Conservation (phyloP, 2,113 vertebrate genomes). For the Arizona elegans region DNA sequence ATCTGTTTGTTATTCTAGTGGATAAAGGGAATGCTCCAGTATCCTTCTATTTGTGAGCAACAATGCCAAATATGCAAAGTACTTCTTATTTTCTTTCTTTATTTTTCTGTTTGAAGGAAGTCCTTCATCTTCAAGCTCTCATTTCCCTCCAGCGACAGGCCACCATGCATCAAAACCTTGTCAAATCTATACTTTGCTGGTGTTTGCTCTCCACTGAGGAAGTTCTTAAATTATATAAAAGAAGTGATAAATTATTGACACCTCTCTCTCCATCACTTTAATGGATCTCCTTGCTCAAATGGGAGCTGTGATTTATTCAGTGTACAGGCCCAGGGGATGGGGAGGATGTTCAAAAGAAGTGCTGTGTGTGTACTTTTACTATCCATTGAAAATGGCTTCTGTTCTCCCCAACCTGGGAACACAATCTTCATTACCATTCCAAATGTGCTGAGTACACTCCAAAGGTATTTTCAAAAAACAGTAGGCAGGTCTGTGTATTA, state of each 20-base stretch:
- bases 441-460: background rate
- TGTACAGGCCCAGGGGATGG: background rate
- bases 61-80: background rate
- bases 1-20: background rate
- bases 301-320: slow-evolving; percentile 60
- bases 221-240: slow-evolving; percentile 68
- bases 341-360: slow-evolving; percentile 8
- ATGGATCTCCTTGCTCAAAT: slow-evolving; percentile 59
- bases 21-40: background rate
- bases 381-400: background rate
- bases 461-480: background rate
- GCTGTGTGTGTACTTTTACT: background rate
- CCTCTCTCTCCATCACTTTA: slow-evolving; percentile 56
- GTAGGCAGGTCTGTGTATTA: background rate
- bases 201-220: slow-evolving; percentile 50
- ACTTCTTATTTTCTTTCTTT: background rate
- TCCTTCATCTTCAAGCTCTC: background rate
- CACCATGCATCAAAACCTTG: slow-evolving; percentile 44
- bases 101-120: background rate
- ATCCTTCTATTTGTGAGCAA: background rate
- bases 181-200: slow-evolving; percentile 47
- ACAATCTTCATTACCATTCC: background rate
- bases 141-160: background rate
- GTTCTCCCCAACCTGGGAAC: background rate
- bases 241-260: slow-evolving; percentile 65